A percentile compares a stretch with the other conserved stretches of the same genome.
Evolutionary conservation across 2,888 invertebrate species (phyloP).

Genomic region (Cactoblastis cactorum): DNA sequence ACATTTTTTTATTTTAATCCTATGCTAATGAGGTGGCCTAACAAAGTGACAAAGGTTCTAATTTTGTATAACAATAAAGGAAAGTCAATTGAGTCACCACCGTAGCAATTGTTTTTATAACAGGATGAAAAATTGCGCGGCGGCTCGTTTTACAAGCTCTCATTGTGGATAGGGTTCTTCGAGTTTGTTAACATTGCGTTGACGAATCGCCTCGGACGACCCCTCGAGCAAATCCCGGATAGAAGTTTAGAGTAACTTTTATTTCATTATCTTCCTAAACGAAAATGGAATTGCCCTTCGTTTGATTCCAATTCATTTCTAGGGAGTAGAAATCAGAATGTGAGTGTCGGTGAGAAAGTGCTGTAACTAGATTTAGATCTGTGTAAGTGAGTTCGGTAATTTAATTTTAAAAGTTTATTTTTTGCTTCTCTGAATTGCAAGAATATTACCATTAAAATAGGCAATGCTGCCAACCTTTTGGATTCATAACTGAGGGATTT

Average conservation of each 20-base stretch:
- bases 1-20: conserved; percentile 7
- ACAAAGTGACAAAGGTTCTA: neutral
- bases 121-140: conserved; percentile 37
- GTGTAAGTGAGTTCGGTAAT: neutral
- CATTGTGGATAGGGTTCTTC: neutral
- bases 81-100: conserved; percentile 21
- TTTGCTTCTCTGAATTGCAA: neutral
- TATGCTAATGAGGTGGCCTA: neutral
- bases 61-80: conserved; percentile 25
- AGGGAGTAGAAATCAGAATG: too few species aligned
- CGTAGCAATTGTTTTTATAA: conserved; percentile 30
- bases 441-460: too few species aligned
- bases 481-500: too few species aligned
- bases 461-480: too few species aligned
- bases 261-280: conserved; percentile 43
- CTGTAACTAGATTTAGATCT: neutral
- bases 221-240: conserved; percentile 29
- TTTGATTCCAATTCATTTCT: conserved; percentile 13
- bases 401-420: neutral
- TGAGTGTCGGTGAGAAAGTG: neutral
- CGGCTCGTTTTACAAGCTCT: conserved; percentile 22
- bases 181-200: conserved; percentile 34
- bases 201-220: conserved; percentile 36
- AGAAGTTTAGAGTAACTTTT: conserved; percentile 36
- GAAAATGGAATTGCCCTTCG: conserved; percentile 28